Conservation (phyloP, 2,113 vertebrate species). For the Paralichthys olivaceus region DNA sequence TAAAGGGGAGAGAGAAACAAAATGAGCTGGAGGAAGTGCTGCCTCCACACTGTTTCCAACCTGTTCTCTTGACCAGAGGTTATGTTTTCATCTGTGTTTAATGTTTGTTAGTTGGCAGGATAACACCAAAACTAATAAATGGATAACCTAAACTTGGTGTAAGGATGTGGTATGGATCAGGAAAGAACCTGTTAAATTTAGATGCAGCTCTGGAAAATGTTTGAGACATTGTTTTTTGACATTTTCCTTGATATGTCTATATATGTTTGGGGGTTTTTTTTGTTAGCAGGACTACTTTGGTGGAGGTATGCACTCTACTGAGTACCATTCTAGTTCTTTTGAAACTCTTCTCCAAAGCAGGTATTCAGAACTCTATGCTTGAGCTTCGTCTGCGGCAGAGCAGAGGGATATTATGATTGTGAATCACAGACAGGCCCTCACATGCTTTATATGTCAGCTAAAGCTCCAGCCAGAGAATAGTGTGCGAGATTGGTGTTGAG, state of each 20-base stretch:
- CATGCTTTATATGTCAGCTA: slow-evolving; percentile 34
- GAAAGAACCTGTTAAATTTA: too few relatives aligned
- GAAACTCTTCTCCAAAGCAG: too few relatives aligned
- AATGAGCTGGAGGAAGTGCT: slow-evolving; percentile 22
- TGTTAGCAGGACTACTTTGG: too few relatives aligned
- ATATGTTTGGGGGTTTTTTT: too few relatives aligned
- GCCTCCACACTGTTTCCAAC: slow-evolving; percentile 41
- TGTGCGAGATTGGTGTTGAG: slow-evolving; percentile 33
- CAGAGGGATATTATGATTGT: slow-evolving; percentile 34
- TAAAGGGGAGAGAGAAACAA: background rate
- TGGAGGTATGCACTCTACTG: too few relatives aligned
- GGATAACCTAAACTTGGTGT: too few relatives aligned
- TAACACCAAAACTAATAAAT: too few relatives aligned
- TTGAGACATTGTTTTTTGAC: too few relatives aligned
- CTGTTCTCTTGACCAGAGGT: slow-evolving; percentile 1
- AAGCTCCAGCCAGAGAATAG: slow-evolving; percentile 28
- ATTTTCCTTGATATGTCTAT: too few relatives aligned
- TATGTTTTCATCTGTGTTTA: background rate
- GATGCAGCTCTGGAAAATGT: too few relatives aligned
- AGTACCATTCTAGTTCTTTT: too few relatives aligned
- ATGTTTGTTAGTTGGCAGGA: background rate
- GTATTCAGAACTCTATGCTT: slow-evolving; percentile 7
- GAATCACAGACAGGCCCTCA: slow-evolving; percentile 61
- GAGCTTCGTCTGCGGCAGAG: slow-evolving; percentile 1
- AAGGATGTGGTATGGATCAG: too few relatives aligned